Evolutionary conservation across 2,888 invertebrate species (phyloP), one percentile per base, ranked within the genome.

Genomic region (Mayetiola destructor): DNA sequence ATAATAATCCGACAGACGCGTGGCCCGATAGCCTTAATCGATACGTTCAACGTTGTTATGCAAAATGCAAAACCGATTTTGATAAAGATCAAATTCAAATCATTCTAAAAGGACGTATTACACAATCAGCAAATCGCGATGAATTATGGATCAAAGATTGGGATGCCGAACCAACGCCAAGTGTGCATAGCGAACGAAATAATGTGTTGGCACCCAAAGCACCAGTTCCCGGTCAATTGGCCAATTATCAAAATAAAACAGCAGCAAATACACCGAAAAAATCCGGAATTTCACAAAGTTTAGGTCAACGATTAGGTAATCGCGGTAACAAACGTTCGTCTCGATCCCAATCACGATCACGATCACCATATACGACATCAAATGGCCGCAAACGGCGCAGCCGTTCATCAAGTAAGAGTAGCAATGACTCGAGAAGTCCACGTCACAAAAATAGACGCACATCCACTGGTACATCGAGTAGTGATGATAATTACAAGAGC

Each of bases 1-100:
- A 75, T 57, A 73, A 74, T 62, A 78, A 77, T 64, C 77, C 81
- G 4, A 77, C 80, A 12, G 84, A 82, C 62, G 78, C 81, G 55
- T 88, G 87, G 87, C 88, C 88, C 1, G 82, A 85, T 61, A 82
- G 83, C 62, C 73, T 88, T 53, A 85, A 86, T 69, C 81, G 85
- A 64, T 97, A 94, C 73, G 92, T 96, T 16, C 85, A 88, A 66
- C 81, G 89, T 61, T 93, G 95, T 67, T 96, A 94, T 75, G 84
- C 85, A 53, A 89, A 91, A 72, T 94, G 93, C 67, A 82, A 82
- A 66, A 87, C 89, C 14, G 81, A 81, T 60, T 81, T 89, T 63
- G 94, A 96, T 69, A 88, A 91, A 69, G 93, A 95, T 75, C 86
- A 90, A 73, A 90, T 96, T 59, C 92, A 95, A 70, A 88, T 90